A percentile compares a stretch with the other conserved stretches of the same genome.
phyloP scores from a whole-genome alignment of 2,888 invertebrate genomes.

The Lochmaea crataegi region DNA sequence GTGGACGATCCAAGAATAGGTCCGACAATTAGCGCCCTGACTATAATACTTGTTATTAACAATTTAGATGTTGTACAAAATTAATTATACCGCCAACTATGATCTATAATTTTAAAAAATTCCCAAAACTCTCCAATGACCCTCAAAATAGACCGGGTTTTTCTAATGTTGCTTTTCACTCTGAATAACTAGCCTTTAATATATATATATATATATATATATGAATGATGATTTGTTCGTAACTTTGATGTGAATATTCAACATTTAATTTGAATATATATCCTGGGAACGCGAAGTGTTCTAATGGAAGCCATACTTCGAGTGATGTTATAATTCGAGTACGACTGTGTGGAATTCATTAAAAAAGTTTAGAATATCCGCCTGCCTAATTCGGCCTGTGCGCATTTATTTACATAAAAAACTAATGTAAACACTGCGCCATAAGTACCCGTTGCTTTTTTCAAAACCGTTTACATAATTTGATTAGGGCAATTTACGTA shows the following conservation, averaged over 20 bases:
- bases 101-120: too few species aligned
- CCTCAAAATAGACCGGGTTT: slow-evolving; percentile 16
- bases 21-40: too few species aligned
- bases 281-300: slow-evolving; percentile 30
- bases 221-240: slow-evolving; percentile 36
- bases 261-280: slow-evolving; percentile 36
- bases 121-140: background rate
- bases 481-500: background rate
- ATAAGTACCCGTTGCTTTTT: background rate
- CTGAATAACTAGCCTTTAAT: slow-evolving; percentile 29
- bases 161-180: slow-evolving; percentile 27
- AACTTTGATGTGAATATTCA: slow-evolving; percentile 37
- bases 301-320: slow-evolving; percentile 36
- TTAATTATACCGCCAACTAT: too few species aligned
- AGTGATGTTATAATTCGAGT: slow-evolving; percentile 32
- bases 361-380: slow-evolving; percentile 26
- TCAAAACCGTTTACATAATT: slow-evolving; percentile 10
- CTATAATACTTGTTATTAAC: too few species aligned
- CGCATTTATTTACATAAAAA: slow-evolving; percentile 22
- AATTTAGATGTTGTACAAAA: too few species aligned
- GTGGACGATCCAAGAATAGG: too few species aligned
- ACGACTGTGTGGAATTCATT: slow-evolving; percentile 32
- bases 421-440: slow-evolving; percentile 4
- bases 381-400: background rate
- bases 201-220: slow-evolving; percentile 25